Percentiles rank a stretch among this genome's conserved stretches.
These are phyloP conservation scores for Diabrotica virgifera DNA, from an alignment of 1,140 invertebrate genomes.

Conservation along the genomic window DNA sequence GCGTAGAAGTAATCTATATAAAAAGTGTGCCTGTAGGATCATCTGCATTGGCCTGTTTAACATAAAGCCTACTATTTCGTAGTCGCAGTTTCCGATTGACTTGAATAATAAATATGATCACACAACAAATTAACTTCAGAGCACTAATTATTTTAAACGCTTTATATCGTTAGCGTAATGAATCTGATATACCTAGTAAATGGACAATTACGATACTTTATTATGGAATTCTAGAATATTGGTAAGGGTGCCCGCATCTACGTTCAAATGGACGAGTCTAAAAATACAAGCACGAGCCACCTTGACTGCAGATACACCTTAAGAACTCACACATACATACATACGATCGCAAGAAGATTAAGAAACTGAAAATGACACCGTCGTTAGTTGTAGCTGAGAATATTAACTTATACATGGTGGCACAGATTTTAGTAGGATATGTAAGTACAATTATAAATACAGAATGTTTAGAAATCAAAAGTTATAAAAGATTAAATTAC, in stretches of 20 bases:
- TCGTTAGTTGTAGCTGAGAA: not conserved
- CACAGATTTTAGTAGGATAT: too few relatives aligned
- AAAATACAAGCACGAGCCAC: slow-evolving; percentile 23
- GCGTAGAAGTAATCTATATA: too few relatives aligned
- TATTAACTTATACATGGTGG: not conserved
- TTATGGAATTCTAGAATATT: slow-evolving; percentile 22
- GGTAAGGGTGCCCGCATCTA: slow-evolving; percentile 20
- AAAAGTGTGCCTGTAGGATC: too few relatives aligned
- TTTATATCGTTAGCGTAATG: slow-evolving; percentile 16
- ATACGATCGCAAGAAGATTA: not conserved
- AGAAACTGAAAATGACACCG: not conserved
- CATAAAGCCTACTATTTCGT: too few relatives aligned
- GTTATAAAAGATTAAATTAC: too few relatives aligned
- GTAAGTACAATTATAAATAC: too few relatives aligned
- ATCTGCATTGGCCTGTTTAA: too few relatives aligned
- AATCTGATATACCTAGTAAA: slow-evolving; percentile 18
- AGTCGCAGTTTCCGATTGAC: not conserved
- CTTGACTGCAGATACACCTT: slow-evolving; percentile 4
- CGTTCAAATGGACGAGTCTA: slow-evolving; percentile 9
- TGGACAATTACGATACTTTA: slow-evolving; percentile 22
- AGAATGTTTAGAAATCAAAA: too few relatives aligned
- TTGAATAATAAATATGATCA: not conserved
- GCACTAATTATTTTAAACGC: slow-evolving; percentile 15
- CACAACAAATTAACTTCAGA: not conserved
- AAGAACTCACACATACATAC: not conserved